Percentiles rank a stretch among this genome's conserved stretches.
phyloP scores from a whole-genome alignment of 2,888 invertebrate species.

The Prenolepis imparis region DNA sequence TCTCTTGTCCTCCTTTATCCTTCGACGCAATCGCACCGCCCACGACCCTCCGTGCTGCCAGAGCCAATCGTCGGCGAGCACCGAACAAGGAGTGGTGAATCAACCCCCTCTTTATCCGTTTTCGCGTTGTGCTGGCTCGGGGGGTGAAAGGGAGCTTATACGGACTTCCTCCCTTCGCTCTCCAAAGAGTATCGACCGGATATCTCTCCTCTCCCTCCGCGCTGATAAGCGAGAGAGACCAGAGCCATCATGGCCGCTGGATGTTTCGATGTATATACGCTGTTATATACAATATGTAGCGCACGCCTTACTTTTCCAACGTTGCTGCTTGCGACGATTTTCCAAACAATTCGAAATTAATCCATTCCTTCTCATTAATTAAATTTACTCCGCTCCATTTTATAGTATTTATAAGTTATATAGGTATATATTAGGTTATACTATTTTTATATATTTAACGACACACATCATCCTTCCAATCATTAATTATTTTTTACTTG shows the following conservation, averaged over 20 bases:
- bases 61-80: conserved; percentile 70
- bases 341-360: conserved; percentile 16
- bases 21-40: conserved; percentile 41
- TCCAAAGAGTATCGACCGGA: conserved; percentile 73
- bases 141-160: conserved; percentile 36
- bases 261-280: conserved; percentile 56
- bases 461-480: not conserved
- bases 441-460: not conserved
- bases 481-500: not conserved
- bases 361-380: not conserved
- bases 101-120: conserved; percentile 59
- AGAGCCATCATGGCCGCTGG: conserved; percentile 76
- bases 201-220: conserved; percentile 66
- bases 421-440: not conserved
- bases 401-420: too few species aligned
- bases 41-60: conserved; percentile 62
- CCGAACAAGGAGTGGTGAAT: conserved; percentile 70
- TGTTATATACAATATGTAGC: conserved; percentile 34
- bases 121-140: not conserved
- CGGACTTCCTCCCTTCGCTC: conserved; percentile 57
- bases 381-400: not conserved
- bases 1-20: conserved; percentile 40
- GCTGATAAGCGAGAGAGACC: conserved; percentile 76
- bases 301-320: not conserved
- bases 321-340: conserved; percentile 3